Base-by-base conservation (phyloP, 2,888 invertebrate species). In the Sarcophaga variegata region DNA sequence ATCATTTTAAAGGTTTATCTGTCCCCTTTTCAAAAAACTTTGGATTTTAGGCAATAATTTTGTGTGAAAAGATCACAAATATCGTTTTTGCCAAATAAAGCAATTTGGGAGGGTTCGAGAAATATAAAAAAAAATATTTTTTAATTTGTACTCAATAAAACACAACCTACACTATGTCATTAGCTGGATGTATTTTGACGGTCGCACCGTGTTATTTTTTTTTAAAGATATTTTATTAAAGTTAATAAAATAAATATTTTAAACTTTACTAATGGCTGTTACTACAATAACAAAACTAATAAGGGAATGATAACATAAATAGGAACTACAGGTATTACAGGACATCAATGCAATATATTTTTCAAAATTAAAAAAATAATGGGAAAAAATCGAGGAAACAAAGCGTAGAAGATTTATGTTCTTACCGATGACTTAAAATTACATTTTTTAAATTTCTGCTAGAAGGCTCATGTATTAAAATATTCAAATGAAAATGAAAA, bases 401-500 rank as follows among this genome's bases (percentile, higher is more conserved):
- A 85, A 85, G 81, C 78, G 74, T 78, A 81, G 81, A 85, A 81
- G 85, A 85, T 85, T 85, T 85, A 85, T 85, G 78, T 74, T 85
- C 49, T 76, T 66, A 66, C 69, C 72, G 54, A 49, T 62, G 70
- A 59, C 80, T 59, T 3, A 66, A 78, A 63, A 66, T 25, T 37
- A 45, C 66, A 66, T 62, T 62, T 62, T 20, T 67, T 67, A 60
- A 77, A 69, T 67, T 25, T 20, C 54, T 59, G 63, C 71, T 14
- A 66, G 66, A 75, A 60, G 22, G 27, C 27, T 64, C 49, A 12
- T 60, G 27, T 11, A 4, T 45, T 45, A 70, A 62, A 69, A 67
- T 5, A n/a, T 75, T 64, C 17, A 66, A 49, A 45, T 64, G 1
- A 62, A 66, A 49, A 45, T 64, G 0, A 62, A 77, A 69, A 54